Base-by-base conservation (phyloP, 1,140 invertebrate genomes). In the Drosophila azteca region DNA sequence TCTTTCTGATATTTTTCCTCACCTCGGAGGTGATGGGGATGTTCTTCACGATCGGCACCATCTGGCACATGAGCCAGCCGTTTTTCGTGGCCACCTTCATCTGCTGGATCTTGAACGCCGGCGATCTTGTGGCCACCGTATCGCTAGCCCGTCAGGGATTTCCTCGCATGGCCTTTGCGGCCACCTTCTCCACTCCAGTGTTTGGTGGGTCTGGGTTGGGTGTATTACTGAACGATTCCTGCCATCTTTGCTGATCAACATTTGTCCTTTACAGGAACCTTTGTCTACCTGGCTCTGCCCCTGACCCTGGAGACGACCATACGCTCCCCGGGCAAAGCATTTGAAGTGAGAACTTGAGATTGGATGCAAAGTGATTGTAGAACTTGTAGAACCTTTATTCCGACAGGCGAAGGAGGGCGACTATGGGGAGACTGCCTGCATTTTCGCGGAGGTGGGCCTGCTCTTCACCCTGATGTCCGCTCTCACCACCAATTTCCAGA, bases 121-220 rank as follows among this genome's bases (percentile, higher is more conserved):
- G 43, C 2, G 51, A 67, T 35, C 9, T 67, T 29, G 50, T 75
- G 4, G 35, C 52, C 9, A 53, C 35, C 49, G 6, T 69, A 2
- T 1, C 48, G 3, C 29, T 76, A 31, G 71, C 71, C 7, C 11
- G n/a, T 1, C 73, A 76, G 9, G 73, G 73, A 17, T 76, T 43
- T 26, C 35, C 70, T 2, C 46, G 24, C 6, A 76, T 75, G 73
- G 73, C 73, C 0, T 52, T 55, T 17, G 44, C 73, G 13, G 54
- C 71, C 49, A 68, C 50, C 6, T 75, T 76, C 29, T 76, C 72
- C 0, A 24, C 63, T 3, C 71, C 73, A 0, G 62, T 76, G 0
- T 58, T 76, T 48, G 39, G 71, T 74, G 20, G 50, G 35, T 55
- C n/a, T 20, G 22, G 22, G 22, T 3, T 24, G 4, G 0, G 2